phyloP scores from a whole-genome alignment of 1,140 invertebrate species.

The Ladona fulva region DNA sequence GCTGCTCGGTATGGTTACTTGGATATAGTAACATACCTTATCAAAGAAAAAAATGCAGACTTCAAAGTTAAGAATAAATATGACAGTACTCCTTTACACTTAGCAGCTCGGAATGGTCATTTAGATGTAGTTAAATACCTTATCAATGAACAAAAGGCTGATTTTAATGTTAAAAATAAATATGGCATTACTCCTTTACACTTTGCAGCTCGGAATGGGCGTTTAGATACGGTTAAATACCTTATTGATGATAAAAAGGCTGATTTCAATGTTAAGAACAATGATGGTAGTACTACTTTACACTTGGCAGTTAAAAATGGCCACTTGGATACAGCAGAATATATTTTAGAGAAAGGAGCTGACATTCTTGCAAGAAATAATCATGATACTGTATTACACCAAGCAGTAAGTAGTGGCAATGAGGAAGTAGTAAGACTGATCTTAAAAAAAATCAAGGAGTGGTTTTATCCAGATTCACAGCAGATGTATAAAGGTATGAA shows the following conservation, averaged over 20 bases:
- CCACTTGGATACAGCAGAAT: background rate
- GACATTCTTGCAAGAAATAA: too few relatives aligned
- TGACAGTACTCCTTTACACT: background rate
- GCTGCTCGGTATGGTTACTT: background rate
- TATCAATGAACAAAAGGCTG: background rate
- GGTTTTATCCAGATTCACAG: too few relatives aligned
- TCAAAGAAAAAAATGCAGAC: background rate
- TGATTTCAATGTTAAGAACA: background rate
- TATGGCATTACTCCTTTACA: background rate
- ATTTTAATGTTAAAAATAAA: background rate
- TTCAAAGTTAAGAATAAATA: background rate
- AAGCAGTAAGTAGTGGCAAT: too few relatives aligned
- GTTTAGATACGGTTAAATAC: too few relatives aligned
- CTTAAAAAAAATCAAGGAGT: too few relatives aligned
- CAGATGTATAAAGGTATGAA: too few relatives aligned
- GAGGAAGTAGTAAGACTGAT: too few relatives aligned
- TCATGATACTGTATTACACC: too few relatives aligned
- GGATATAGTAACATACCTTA: background rate
- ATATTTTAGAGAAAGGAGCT: background rate
- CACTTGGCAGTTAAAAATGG: background rate
- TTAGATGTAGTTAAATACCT: background rate
- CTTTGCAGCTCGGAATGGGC: background rate
- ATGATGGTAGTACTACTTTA: background rate
- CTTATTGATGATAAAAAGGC: background rate
- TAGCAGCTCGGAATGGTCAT: background rate